Conservation (phyloP, 2,888 invertebrate genomes). For the Escarpia spicata region DNA sequence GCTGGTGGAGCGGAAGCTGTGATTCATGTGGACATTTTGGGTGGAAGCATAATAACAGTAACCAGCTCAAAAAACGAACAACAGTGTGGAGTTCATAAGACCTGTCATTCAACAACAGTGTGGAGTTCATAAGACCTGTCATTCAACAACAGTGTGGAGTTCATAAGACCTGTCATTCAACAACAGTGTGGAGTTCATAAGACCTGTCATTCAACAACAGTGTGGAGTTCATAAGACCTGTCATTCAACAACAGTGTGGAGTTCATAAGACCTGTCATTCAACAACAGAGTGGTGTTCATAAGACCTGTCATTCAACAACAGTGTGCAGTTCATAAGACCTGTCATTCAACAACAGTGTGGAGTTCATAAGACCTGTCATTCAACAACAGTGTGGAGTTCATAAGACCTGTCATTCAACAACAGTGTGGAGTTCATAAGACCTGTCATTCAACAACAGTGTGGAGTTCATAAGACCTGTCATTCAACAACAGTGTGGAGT, state of each 20-base stretch:
- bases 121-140: not conserved
- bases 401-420: not conserved
- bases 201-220: not conserved
- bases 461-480: not conserved
- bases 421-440: not conserved
- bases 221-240: not conserved
- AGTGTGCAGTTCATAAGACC: not conserved
- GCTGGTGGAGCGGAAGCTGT: not conserved
- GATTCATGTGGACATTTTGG: not conserved
- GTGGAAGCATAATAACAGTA: not conserved
- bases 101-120: not conserved
- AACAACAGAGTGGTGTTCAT: not conserved
- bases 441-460: not conserved
- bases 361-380: not conserved
- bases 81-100: not conserved
- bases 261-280: not conserved
- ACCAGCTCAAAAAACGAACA: not conserved
- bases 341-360: not conserved
- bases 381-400: not conserved
- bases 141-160: not conserved
- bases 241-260: not conserved
- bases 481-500: not conserved
- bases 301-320: not conserved
- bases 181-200: not conserved
- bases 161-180: not conserved